Conservation (phyloP, 2,797 vertebrate genomes). For the Iguana delicatissima region DNA sequence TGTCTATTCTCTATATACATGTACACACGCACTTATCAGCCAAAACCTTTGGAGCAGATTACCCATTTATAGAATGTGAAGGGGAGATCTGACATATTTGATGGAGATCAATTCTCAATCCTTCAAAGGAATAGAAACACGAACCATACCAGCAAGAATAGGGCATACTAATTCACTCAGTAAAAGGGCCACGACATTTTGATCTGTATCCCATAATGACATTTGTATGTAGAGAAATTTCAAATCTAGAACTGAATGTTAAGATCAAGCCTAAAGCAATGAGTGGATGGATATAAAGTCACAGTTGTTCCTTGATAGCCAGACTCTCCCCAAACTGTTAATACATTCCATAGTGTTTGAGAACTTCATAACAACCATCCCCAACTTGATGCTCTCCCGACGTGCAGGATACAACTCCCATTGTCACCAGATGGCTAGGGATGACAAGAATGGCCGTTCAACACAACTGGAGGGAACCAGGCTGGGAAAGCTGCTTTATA, state of each 20-base stretch:
- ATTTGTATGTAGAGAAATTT: conserved; percentile 24
- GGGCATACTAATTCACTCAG: conserved; percentile 35
- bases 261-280: neutral
- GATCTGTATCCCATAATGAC: conserved; percentile 8
- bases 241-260: conserved; percentile 25
- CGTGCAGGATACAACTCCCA: neutral
- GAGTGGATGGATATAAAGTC: neutral
- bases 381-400: neutral
- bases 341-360: neutral
- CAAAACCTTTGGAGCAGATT: neutral
- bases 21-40: neutral
- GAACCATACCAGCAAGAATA: neutral
- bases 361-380: neutral
- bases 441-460: neutral
- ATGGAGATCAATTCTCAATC: conserved; percentile 41
- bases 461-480: neutral
- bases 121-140: conserved; percentile 25
- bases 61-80: conserved; percentile 38
- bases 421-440: neutral
- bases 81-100: conserved; percentile 50
- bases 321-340: conserved; percentile 1
- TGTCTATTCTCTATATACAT: too few species aligned
- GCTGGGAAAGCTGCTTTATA: neutral
- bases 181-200: conserved; percentile 41
- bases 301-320: neutral